Conservation (phyloP, 2,797 vertebrate species). For the Myotis findleyi region DNA sequence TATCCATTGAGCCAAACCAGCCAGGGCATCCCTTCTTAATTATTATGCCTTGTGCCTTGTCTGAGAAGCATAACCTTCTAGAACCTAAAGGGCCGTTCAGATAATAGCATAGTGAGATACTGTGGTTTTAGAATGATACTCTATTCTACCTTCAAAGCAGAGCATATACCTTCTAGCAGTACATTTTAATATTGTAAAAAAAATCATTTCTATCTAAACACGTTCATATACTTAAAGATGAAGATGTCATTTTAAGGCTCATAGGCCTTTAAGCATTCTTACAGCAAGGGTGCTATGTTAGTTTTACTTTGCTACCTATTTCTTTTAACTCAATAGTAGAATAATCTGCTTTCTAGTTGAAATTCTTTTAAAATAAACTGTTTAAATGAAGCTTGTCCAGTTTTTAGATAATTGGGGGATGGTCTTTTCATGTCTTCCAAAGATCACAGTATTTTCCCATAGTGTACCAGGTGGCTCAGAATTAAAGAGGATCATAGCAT, state of each 20-base stretch:
- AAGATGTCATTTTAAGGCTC: neutral
- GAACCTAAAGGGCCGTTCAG: slow-evolving; percentile 11
- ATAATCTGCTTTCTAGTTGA: slow-evolving; percentile 16
- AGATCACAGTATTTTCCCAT: neutral
- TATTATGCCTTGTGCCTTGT: neutral
- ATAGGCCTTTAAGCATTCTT: slow-evolving; percentile 21
- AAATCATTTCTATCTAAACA: slow-evolving; percentile 35
- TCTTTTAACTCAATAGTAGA: slow-evolving; percentile 25
- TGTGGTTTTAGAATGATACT: slow-evolving; percentile 39
- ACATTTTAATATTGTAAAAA: slow-evolving; percentile 31
- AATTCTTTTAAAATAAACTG: slow-evolving; percentile 54
- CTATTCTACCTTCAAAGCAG: slow-evolving; percentile 20
- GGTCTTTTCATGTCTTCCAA: slow-evolving; percentile 9
- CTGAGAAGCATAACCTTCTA: slow-evolving; percentile 49
- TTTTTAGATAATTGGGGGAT: neutral
- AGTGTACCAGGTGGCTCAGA: neutral
- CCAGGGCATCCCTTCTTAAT: too few species aligned
- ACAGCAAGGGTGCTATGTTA: neutral
- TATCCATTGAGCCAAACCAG: too few species aligned
- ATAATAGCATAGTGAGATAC: slow-evolving; percentile 3
- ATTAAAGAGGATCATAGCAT: neutral
- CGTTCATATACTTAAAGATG: neutral
- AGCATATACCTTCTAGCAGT: slow-evolving; percentile 1
- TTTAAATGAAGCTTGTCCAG: slow-evolving; percentile 3
- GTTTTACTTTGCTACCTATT: neutral